phyloP scores from a whole-genome alignment of 2,888 invertebrate genomes.

The Pimpla rufipes region DNA sequence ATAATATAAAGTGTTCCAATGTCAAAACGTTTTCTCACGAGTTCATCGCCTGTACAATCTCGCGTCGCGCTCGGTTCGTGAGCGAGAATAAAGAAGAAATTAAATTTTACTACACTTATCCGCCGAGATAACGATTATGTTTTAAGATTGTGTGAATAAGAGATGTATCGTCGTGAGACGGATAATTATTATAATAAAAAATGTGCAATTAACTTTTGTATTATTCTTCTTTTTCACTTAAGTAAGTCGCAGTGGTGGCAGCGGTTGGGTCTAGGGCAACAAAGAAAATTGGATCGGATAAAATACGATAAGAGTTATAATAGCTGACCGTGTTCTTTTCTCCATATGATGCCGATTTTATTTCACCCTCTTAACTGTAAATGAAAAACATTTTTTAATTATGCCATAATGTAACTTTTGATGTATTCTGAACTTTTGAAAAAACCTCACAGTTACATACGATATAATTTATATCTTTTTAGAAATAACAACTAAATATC shows the following conservation, averaged over 20 bases:
- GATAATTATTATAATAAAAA: conserved; percentile 23
- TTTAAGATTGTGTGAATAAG: conserved; percentile 54
- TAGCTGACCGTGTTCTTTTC: not conserved
- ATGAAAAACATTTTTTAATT: no score
- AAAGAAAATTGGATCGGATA: not conserved
- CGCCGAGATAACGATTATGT: conserved; percentile 26
- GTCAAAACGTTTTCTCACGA: conserved; percentile 38
- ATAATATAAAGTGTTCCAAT: conserved; percentile 23
- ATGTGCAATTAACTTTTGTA: not conserved
- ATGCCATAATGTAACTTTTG: no score
- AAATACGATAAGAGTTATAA: not conserved
- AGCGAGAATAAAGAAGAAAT: conserved; percentile 22
- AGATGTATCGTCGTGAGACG: conserved; percentile 24
- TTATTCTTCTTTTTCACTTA: not conserved
- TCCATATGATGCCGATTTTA: no score
- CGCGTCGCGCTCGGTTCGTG: not conserved
- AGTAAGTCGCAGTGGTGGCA: not conserved
- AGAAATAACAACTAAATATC: not conserved
- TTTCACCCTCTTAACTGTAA: no score
- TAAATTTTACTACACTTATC: conserved; percentile 42
- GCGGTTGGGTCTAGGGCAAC: not conserved
- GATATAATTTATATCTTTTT: not conserved
- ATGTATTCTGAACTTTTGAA: no score
- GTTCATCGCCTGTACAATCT: conserved; percentile 50
- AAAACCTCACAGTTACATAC: no score